Base-by-base conservation (phyloP, 2,888 invertebrate genomes). In the Erannis defoliaria region DNA sequence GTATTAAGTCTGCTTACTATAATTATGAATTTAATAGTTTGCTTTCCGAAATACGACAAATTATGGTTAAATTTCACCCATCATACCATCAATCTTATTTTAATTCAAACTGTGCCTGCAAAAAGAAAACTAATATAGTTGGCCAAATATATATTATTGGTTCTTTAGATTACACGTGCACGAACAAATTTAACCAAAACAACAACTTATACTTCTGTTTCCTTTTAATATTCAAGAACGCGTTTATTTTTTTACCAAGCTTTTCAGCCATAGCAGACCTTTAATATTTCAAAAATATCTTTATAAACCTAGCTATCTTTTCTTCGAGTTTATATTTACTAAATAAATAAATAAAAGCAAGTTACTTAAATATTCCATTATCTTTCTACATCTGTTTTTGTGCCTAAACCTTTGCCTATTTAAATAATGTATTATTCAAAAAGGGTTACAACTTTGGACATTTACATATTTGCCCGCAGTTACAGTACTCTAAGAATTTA, bases 261-360 rank as follows among this genome's bases (percentile, higher is more conserved):
- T 23, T 42, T 23, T 12, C 53, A 59, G 53, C 59, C 54, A 53
- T 46, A 48, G 35, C 46, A 40, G 59, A 59, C 53, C 59, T 59
- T 60, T 46, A 16, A 35, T 48, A 42, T 33, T 16, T 21, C 9
- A 46, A 16, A 26, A 45, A 14, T 29, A 14, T 45, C 9, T 16
- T 9, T 6, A 1, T 23, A 14, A 12, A 16, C 16, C 3, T 14
- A 45, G 6, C 0, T 26, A 21, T 38, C 9, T 38, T 9, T 18
- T 10, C 4, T 14, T 8, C 31, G 1, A n/a, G 6, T 10, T 2
- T 45, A 26, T 14, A 45, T 19, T 29, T 19, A 1, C 18, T 38
- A 2, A 26, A 12, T n/a, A n/a, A n/a, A n/a, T n/a, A n/a, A n/a
- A n/a, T n/a, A n/a, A n/a, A n/a, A n/a, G n/a, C n/a, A n/a, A 38